Percentiles rank a stretch among this genome's conserved stretches.
phyloP scores from a whole-genome alignment of 2,888 invertebrate species.

The Anagyrus pseudococci region DNA sequence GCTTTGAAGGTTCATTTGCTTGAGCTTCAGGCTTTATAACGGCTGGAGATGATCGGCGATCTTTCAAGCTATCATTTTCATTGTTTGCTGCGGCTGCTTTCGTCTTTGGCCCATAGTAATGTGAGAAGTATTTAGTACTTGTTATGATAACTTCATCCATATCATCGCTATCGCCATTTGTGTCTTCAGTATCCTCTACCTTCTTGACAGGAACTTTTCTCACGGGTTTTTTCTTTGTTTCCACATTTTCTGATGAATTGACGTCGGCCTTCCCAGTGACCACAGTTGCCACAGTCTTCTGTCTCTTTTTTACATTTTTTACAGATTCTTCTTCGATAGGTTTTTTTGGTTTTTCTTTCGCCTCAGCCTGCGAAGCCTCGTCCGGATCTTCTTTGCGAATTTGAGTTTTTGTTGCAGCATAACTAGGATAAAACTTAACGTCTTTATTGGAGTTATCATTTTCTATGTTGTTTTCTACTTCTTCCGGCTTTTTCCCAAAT shows the following conservation, averaged over 20 bases:
- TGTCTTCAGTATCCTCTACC: conserved; percentile 28
- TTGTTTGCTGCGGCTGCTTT: conserved; percentile 18
- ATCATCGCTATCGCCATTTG: conserved; percentile 31
- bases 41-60: conserved; percentile 9
- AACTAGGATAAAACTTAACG: conserved; percentile 64
- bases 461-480: conserved; percentile 35
- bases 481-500: conserved; percentile 47
- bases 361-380: conserved; percentile 11
- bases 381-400: conserved; percentile 48
- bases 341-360: conserved; percentile 43
- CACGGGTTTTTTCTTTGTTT: conserved; percentile 14
- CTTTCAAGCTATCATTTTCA: conserved; percentile 14
- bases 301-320: conserved; percentile 30
- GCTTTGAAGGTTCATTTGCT: conserved; percentile 13
- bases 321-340: conserved; percentile 38
- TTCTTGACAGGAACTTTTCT: conserved; percentile 25
- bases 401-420: conserved; percentile 59
- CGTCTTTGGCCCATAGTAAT: conserved; percentile 34
- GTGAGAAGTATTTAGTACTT: conserved; percentile 34
- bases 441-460: conserved; percentile 15
- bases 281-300: conserved; percentile 12
- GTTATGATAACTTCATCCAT: too few species aligned
- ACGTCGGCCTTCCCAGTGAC: background rate
- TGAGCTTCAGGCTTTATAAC: conserved; percentile 15
- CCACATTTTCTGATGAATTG: background rate